Evolutionary conservation across 2,797 vertebrate species (phyloP).

Genomic region (Loriculus beryllinus): DNA sequence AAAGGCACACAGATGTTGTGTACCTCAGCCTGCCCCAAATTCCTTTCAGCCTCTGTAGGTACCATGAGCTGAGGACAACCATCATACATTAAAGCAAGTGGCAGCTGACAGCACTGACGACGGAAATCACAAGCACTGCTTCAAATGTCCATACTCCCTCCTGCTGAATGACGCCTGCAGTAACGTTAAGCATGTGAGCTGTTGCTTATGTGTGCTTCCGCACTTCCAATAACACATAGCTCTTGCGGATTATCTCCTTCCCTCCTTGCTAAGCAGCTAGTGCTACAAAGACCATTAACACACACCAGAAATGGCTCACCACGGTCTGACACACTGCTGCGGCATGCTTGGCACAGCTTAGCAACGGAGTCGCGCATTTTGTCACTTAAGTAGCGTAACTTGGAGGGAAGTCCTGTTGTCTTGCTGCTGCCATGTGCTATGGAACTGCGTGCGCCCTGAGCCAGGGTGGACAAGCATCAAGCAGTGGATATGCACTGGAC

Average conservation of each 20-base stretch:
- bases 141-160: background rate
- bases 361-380: background rate
- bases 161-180: background rate
- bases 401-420: background rate
- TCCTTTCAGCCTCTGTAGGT: background rate
- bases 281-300: conserved; percentile 28
- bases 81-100: rapidly evolving
- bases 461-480: background rate
- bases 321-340: background rate
- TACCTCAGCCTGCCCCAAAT: background rate
- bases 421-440: background rate
- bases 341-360: background rate
- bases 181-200: background rate
- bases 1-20: rapidly evolving
- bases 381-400: background rate
- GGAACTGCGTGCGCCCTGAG: background rate
- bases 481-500: background rate
- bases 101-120: background rate
- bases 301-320: background rate
- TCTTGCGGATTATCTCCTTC: conserved; percentile 28
- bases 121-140: background rate
- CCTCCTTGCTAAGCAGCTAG: conserved; percentile 32
- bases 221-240: background rate
- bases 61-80: background rate
- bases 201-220: background rate